These are phyloP conservation scores for Lithobates sylvaticus DNA, from an alignment of 2,797 vertebrate species.

Conservation along the genomic window DNA sequence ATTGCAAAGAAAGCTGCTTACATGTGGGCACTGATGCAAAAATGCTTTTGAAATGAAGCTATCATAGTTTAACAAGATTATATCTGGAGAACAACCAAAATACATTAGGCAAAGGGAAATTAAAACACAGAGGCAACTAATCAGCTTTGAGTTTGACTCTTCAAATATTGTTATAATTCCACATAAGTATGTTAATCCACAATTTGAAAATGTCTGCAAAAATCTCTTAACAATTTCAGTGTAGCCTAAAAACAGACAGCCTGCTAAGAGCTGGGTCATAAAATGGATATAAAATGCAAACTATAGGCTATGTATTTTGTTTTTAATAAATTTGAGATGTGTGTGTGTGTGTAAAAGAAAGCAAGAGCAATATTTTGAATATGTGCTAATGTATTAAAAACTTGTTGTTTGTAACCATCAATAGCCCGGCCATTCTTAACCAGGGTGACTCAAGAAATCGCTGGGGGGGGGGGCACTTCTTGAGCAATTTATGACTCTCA, in stretches of 20 bases:
- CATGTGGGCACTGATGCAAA: constrained; percentile 23
- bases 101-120: constrained; percentile 25
- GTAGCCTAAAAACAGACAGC: constrained; percentile 23
- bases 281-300: background rate
- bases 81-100: constrained; percentile 35
- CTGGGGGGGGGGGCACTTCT: too few species aligned
- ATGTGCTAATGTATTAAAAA: too few species aligned
- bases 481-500: too few species aligned
- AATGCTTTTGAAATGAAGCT: constrained; percentile 36
- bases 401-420: background rate
- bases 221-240: constrained; percentile 17
- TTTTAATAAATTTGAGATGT: too few species aligned
- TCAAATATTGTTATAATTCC: constrained; percentile 52
- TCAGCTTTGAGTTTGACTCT: constrained; percentile 41
- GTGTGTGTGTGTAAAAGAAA: too few species aligned
- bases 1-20: constrained; percentile 1
- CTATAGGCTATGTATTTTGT: background rate
- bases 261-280: constrained; percentile 13
- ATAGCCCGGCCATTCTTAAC: too few species aligned
- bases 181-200: constrained; percentile 40
- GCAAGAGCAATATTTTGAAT: too few species aligned
- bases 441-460: too few species aligned
- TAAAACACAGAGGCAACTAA: constrained; percentile 39
- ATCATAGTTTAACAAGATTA: constrained; percentile 42
- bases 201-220: constrained; percentile 23